Base-by-base conservation (phyloP, 2,797 vertebrate species). In the Microctenopoma lineatum region DNA sequence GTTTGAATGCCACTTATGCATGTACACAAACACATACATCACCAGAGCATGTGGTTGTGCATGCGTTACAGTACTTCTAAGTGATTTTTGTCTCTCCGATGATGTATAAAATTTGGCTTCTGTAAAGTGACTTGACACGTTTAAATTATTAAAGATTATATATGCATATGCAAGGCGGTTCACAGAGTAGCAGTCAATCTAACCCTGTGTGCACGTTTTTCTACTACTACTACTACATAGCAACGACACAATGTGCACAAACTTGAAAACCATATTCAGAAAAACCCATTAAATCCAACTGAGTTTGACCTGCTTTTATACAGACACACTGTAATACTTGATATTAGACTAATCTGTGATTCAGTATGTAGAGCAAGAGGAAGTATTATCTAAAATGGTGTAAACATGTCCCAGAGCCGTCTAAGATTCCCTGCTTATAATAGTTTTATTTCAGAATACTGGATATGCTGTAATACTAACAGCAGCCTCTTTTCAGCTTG, bases 371-470 rank as follows among this genome's bases (percentile, higher is more conserved):
- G 89, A 91, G 92, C 93, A 92, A 93, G 88, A 66, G 75, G 59
- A 32, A 66, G 86, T 84, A 88, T 90, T 91, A 92, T 92, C 84
- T 87, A 89, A 91, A 87, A 89, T 73, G 87, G 89, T 94, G 92
- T 92, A 92, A 94, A 93, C 90, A 93, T 90, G 86, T 92, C 90
- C 84, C 87, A 92, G 91, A 91, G 91, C 89, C 90, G 78, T 85
- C 81, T 89, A 83, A 89, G 80, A 89, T 86, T 86, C 84, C 70
- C 82, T 44, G 81, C 79, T 87, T 87, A 87, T 92, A 91, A 92
- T 85, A 87, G 90, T 91, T 89, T 91, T 90, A 91, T 89, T 92
- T 90, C 66, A 62, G 66, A 79, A 91, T 89, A 87, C 79, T 85
- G 85, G 88, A 90, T 91, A 85, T 83, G 83, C 79, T 80, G 79